phyloP scores from a whole-genome alignment of 2,113 vertebrate species.

The Ceyx melanurus region DNA sequence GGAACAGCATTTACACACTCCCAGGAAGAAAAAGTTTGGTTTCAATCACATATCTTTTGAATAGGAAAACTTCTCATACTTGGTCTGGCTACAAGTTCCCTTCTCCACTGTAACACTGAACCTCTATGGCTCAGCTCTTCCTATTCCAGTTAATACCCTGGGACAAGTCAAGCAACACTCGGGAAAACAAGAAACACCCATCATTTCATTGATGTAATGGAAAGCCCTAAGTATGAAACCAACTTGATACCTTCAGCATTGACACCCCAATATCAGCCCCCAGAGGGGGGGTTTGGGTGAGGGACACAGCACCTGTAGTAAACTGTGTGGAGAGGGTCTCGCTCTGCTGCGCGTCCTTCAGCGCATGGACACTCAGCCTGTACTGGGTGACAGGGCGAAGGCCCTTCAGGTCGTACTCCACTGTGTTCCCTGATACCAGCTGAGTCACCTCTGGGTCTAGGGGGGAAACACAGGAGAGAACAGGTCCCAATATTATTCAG shows the following conservation, averaged over 20 bases:
- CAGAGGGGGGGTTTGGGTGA: not conserved
- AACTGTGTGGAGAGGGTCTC: constrained; percentile 84
- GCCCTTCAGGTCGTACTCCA: constrained; percentile 86
- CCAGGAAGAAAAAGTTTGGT: not conserved
- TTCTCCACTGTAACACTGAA: not conserved
- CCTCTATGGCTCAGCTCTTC: not conserved
- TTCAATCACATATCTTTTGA: not conserved
- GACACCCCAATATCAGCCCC: not conserved
- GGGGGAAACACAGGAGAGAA: not conserved
- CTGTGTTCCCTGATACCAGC: constrained; percentile 88
- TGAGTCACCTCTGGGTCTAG: constrained; percentile 85
- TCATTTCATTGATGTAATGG: not conserved
- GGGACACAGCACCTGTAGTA: constrained; percentile 82
- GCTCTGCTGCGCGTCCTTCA: constrained; percentile 86
- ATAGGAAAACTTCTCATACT: not conserved
- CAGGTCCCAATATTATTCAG: fast-evolving
- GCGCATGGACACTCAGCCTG: constrained; percentile 84
- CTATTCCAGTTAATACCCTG: not conserved
- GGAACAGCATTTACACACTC: not conserved
- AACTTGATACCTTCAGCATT: not conserved
- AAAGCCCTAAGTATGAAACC: not conserved
- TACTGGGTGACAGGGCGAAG: constrained; percentile 90
- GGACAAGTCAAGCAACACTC: not conserved
- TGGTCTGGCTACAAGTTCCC: not conserved
- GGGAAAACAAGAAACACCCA: not conserved